phyloP scores from a whole-genome alignment of 2,888 invertebrate genomes.

The Sinodicranocentrus sp. region DNA sequence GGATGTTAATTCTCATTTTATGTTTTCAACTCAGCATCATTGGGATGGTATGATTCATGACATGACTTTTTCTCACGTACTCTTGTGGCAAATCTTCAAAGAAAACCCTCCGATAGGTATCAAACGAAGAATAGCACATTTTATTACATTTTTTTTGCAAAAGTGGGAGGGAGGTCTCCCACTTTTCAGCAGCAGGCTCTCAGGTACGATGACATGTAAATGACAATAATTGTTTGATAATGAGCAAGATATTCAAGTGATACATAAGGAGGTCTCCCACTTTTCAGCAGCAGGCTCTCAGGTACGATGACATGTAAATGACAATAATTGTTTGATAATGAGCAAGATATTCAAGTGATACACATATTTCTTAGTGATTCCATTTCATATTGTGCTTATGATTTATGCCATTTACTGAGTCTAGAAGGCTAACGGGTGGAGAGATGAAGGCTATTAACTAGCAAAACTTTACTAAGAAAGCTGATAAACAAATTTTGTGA shows the following conservation, averaged over 20 bases:
- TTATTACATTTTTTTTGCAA: not conserved
- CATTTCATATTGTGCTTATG: not conserved
- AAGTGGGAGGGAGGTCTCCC: conserved; percentile 22
- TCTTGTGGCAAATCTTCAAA: conserved; percentile 23
- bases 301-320: conserved; percentile 7
- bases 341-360: not conserved
- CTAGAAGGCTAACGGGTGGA: conserved; percentile 40
- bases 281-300: conserved; percentile 11
- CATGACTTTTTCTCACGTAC: conserved; percentile 47
- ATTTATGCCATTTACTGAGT: not conserved
- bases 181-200: conserved; percentile 14
- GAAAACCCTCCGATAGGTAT: conserved; percentile 19
- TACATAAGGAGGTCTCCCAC: conserved; percentile 21
- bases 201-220: conserved; percentile 1
- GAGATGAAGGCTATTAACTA: conserved; percentile 15
- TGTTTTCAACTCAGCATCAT: conserved; percentile 1
- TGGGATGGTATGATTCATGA: not conserved
- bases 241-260: not conserved
- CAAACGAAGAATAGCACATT: not conserved
- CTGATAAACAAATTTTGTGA: not conserved
- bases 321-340: conserved; percentile 13
- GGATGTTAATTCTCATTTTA: not conserved
- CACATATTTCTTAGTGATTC: not conserved
- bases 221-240: conserved; percentile 15
- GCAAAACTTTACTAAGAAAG: not conserved